Base-by-base conservation (phyloP, 2,888 invertebrate species). In the Lordiphosa andalusiaca region DNA sequence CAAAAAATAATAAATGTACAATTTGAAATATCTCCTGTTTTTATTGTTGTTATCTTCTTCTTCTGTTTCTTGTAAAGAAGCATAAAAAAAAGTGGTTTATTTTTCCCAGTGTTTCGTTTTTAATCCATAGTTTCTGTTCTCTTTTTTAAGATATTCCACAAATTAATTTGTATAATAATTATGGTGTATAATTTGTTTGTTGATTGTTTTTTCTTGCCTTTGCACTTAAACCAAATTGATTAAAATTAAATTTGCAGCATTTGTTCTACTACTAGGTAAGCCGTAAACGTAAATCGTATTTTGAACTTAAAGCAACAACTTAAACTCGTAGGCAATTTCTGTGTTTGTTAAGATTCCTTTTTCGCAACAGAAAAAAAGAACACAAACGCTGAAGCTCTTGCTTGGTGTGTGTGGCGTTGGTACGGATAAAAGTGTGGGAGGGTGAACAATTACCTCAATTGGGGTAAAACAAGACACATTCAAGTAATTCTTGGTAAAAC, bases 201-300 rank as follows among this genome's bases (percentile, higher is more conserved):
- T 16, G 54, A 12, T 49, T 33, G 25, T 40, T 25, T 40, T 25
- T 12, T 23, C 61, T 67, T 71, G 80, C 84, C 52, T 71, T 84
- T 84, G 70, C 76, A 72, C 76, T 77, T 77, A 77, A 51, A 69
- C 50, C 50, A 76, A 62, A 53, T 56, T 39, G 35, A 67, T 77
- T 77, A 84, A 49, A 81, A 72, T 65, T 77, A 77, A 70, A 76
- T 81, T 77, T 77, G 76, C 81, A 77, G 72, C 84, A 81, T 75
- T 77, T 69, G 62, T 62, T 57, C 71, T 83, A 58, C 64, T 64
- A 57, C 44, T 64, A 57, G 67, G 42, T 64, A 64, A 66, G 67
- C 57, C 58, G 58, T 64, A 65, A 77, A 73, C 37, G 50, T 77
- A 84, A 84, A 84, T 70, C 60, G 71, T 77, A 73, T 66, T 72